Base-by-base conservation (phyloP, 2,113 vertebrate genomes). In the Lycaon pictus region DNA sequence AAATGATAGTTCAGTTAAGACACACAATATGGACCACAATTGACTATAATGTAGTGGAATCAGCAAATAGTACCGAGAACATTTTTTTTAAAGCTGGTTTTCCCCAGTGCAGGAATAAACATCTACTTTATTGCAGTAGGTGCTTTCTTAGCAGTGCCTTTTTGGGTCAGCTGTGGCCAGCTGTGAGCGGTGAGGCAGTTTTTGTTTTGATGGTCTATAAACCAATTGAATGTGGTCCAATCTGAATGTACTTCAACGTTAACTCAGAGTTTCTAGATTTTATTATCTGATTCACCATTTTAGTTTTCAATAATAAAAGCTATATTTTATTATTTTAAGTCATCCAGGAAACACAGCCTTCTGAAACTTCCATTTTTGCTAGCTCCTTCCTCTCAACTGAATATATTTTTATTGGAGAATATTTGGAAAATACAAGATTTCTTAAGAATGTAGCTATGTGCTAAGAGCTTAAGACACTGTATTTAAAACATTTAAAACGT, bases 381-480 rank as follows among this genome's bases (percentile, higher is more conserved):
- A 92, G 51, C 7, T 17, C 7, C 1, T 77, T 62, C 90, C 93
- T 25, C 27, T 76, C 10, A 13, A 65, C 10, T 13, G 27, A 88
- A 43, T 93, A 15, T 23, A 79, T 11, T 58, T 77, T 48, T 76
- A 84, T 92, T 3, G 32, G 23, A 58, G 25, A 74, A 48, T 20
- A 87, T 94, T 90, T 51, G 4, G 19, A 87, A 94, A 95, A 48
- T 92, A 16, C 25, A 9, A 29, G 5, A 87, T 83, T 93, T 92
- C 37, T 87, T 72, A 83, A 35, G 7, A 79, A 56, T 20, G 0
- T 22, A 37, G 22, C 76, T 96, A 51, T 62, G 83, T 96, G 86
- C n/a, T 72, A 58, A 55, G 13, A 95, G 27, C 11, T 92, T 88
- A 63, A 76, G 20, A 56, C 43, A 53, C 7, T 55, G 2, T 79